These are phyloP conservation scores for Sarcophaga carnaria DNA, from an alignment of 2,888 invertebrate genomes.

Conservation along the genomic window DNA sequence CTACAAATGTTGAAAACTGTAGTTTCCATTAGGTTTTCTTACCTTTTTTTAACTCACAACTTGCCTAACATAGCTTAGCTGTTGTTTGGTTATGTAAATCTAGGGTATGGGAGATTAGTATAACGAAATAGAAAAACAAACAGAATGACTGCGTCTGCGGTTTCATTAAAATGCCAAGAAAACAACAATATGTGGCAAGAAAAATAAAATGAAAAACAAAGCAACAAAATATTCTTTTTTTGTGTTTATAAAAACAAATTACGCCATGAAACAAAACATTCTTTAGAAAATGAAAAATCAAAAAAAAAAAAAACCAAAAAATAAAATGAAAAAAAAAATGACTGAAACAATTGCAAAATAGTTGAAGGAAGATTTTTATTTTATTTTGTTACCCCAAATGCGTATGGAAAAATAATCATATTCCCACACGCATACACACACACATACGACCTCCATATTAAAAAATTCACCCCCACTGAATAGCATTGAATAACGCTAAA, in stretches of 20 bases:
- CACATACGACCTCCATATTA: not conserved
- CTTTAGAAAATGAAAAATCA: conserved; percentile 2
- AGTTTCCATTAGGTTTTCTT: conserved; percentile 33
- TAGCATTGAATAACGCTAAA: not conserved
- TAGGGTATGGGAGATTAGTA: not conserved
- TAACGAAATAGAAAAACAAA: conserved; percentile 19
- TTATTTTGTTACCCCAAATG: conserved; percentile 31
- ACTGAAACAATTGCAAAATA: not conserved
- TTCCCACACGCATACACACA: not conserved
- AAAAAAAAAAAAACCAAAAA: not conserved
- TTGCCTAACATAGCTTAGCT: too few species aligned
- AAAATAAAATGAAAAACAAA: conserved; percentile 36
- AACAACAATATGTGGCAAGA: conserved; percentile 64
- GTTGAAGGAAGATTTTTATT: not conserved
- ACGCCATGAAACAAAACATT: conserved; percentile 42
- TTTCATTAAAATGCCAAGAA: conserved; percentile 70
- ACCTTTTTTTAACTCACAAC: not conserved
- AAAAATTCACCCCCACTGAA: not conserved
- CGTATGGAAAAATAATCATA: conserved; percentile 46
- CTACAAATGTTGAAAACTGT: conserved; percentile 18
- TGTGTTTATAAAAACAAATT: conserved; percentile 48
- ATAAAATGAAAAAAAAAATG: not conserved
- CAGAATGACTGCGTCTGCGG: conserved; percentile 67
- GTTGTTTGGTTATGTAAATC: not conserved
- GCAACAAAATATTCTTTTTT: not conserved